Conservation (phyloP, 2,113 vertebrate species). For the Halichoeres trimaculatus region DNA sequence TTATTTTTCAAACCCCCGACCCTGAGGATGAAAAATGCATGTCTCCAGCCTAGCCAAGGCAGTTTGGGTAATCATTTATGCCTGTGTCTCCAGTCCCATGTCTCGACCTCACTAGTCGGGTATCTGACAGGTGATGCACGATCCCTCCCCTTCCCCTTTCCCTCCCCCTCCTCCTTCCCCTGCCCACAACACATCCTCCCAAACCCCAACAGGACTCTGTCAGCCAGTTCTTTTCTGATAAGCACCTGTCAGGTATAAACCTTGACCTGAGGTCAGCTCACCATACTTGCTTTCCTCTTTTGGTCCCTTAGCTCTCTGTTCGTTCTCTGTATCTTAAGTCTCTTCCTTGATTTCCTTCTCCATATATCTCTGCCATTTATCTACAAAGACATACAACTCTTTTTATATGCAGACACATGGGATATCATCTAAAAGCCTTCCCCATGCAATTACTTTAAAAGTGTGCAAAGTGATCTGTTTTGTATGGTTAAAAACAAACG, state of each 20-base stretch:
- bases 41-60: conserved; percentile 69
- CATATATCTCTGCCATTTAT: conserved; percentile 11
- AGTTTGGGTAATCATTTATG: conserved; percentile 78
- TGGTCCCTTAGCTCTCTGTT: conserved; percentile 18
- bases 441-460: neutral
- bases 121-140: conserved; percentile 75
- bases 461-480: neutral
- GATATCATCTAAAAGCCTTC: conserved; percentile 17
- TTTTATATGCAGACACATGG: conserved; percentile 26
- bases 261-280: conserved; percentile 59
- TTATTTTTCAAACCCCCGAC: conserved; percentile 78
- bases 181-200: conserved; percentile 23
- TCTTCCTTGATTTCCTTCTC: neutral
- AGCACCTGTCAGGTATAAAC: conserved; percentile 71
- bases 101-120: conserved; percentile 65
- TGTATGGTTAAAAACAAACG: too few relatives aligned
- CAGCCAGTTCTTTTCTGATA: conserved; percentile 61
- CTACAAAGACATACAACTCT: conserved; percentile 29
- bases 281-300: conserved; percentile 8
- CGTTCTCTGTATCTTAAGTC: conserved; percentile 39
- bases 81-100: conserved; percentile 67
- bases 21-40: conserved; percentile 80
- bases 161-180: neutral
- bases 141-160: conserved; percentile 37
- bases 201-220: conserved; percentile 41